Evolutionary conservation across 2,888 invertebrate species (phyloP).

Genomic region (Netelia inedita): DNA sequence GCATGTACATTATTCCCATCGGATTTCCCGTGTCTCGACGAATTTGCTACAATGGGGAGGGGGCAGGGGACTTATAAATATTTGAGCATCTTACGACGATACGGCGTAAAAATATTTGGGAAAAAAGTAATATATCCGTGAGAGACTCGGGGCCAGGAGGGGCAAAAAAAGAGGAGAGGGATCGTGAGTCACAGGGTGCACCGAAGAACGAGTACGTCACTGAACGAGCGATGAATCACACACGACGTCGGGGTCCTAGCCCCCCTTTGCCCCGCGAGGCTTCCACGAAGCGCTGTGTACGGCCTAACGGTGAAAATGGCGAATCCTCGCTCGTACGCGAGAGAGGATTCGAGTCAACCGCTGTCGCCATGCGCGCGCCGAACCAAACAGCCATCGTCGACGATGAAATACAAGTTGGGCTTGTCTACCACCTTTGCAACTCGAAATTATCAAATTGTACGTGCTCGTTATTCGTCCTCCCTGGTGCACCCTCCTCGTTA

Average conservation of each 20-base stretch:
- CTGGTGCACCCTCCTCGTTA: not conserved
- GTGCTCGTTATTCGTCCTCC: constrained; percentile 4
- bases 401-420: constrained; percentile 26
- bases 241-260: constrained; percentile 62
- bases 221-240: constrained; percentile 72
- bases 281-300: constrained; percentile 22
- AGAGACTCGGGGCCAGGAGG: constrained; percentile 1
- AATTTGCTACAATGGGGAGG: too few relatives aligned
- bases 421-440: not conserved
- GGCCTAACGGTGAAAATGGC: constrained; percentile 70
- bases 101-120: too few relatives aligned
- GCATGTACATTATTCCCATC: too few relatives aligned
- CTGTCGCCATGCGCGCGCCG: constrained; percentile 66
- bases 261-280: not conserved
- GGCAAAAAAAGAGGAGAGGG: constrained; percentile 27
- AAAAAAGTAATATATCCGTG: too few relatives aligned
- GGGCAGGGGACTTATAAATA: too few relatives aligned
- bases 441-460: not conserved
- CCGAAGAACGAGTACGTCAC: constrained; percentile 66
- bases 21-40: too few relatives aligned
- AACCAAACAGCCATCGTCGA: constrained; percentile 47
- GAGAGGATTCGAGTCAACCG: constrained; percentile 35
- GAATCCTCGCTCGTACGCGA: constrained; percentile 64
- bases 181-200: constrained; percentile 68
- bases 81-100: too few relatives aligned